phyloP scores from a whole-genome alignment of 2,888 invertebrate species.

The Nemapogon koenigi region DNA sequence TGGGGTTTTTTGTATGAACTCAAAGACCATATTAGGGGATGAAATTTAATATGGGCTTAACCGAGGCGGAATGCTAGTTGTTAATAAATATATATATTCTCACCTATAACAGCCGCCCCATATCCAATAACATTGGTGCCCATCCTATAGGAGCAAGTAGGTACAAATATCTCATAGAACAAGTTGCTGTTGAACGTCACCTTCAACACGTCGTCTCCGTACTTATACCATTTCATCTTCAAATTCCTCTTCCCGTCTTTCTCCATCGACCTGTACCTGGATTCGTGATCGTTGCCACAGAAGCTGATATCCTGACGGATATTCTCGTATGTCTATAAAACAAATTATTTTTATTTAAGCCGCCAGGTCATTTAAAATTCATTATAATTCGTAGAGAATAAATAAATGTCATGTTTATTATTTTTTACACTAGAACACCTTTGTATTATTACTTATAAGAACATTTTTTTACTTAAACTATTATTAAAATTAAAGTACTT shows the following conservation, averaged over 20 bases:
- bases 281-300: constrained; percentile 76
- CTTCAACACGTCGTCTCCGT: constrained; percentile 25
- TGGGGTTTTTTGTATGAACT: too few relatives aligned
- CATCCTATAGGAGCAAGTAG: constrained; percentile 97
- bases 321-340: constrained; percentile 70
- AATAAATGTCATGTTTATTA: too few relatives aligned
- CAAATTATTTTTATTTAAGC: too few relatives aligned
- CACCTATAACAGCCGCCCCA: constrained; percentile 82
- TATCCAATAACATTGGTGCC: constrained; percentile 87
- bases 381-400: too few relatives aligned
- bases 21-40: too few relatives aligned
- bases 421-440: too few relatives aligned
- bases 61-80: neutral
- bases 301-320: constrained; percentile 45
- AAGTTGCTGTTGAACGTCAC: constrained; percentile 25
- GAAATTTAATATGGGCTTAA: too few relatives aligned
- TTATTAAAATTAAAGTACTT: too few relatives aligned
- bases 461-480: too few relatives aligned
- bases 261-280: constrained; percentile 60
- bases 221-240: constrained; percentile 24
- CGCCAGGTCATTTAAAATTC: too few relatives aligned
- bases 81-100: constrained; percentile 15
- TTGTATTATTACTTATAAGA: too few relatives aligned
- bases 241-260: constrained; percentile 23
- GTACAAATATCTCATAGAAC: constrained; percentile 83